A percentile compares a stretch with the other conserved stretches of the same genome.
Conservation (phyloP, 2,797 vertebrate species). For the Masticophis lateralis region DNA sequence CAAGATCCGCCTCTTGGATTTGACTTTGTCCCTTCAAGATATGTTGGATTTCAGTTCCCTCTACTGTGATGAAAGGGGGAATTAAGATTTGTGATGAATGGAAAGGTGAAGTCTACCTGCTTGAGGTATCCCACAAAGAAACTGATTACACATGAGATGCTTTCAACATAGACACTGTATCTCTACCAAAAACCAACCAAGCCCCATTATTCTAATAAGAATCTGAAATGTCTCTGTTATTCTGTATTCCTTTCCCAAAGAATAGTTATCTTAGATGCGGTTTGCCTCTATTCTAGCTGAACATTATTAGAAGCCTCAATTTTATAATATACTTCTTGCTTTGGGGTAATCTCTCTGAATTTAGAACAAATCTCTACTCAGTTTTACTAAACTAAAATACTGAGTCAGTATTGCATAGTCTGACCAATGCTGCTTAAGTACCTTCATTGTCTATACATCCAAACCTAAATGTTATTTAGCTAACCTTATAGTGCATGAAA, state of each 20-base stretch:
- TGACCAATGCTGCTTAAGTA: not conserved
- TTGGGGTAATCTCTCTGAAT: not conserved
- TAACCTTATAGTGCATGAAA: not conserved
- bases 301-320: not conserved
- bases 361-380: not conserved
- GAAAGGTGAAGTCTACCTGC: not conserved
- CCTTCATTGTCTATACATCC: not conserved
- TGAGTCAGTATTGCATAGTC: not conserved
- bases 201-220: not conserved
- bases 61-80: not conserved
- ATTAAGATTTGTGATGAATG: not conserved
- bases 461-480: not conserved
- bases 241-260: not conserved
- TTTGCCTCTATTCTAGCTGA: not conserved
- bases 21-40: not conserved
- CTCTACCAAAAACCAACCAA: not conserved
- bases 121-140: not conserved
- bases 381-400: not conserved
- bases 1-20: not conserved
- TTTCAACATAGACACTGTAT: not conserved
- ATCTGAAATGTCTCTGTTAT: not conserved
- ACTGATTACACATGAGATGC: not conserved
- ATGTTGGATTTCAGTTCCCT: not conserved
- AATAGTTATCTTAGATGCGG: not conserved
- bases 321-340: not conserved